Evolutionary conservation across 2,113 vertebrate species (phyloP), one percentile per base, ranked within the genome.

Genomic region (Planiliza haematocheilus): DNA sequence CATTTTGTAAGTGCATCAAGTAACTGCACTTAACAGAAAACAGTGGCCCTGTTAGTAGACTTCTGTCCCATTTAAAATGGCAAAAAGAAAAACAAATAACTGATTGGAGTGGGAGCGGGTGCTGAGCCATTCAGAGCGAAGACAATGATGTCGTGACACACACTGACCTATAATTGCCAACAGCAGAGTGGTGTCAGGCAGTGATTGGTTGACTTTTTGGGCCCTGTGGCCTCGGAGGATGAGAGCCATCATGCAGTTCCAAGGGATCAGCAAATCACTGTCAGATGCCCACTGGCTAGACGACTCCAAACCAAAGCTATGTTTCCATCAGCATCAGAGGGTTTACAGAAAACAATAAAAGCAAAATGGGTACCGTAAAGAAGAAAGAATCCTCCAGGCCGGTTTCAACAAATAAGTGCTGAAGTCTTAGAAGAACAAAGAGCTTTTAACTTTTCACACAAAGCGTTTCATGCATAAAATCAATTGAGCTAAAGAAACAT

Each of bases 131-230:
- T 90, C 64, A 74, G 72, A 83, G 61, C n/a, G 49, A 42, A 83
- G 80, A 90, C 85, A 89, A 88, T 77, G 86, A 86, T 78, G 66
- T 21, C 30, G 70, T 87, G 89, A 88, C 84, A 90, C 65, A 34
- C 49, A 2, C 70, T 93, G 91, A 92, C 93, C 91, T 89, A 86
- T 93, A 90, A 93, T 90, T 91, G 85, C 66, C 82, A 72, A 67
- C 86, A 86, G 84, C 77, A 70, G 79, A 86, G 79, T 55, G 39
- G 63, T 46, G 82, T 73, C 68, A 79, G 60, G n/a, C 55, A 77
- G 75, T 86, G 80, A 91, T 90, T 89, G 88, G 78, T 69, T 57
- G 61, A 36, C 53, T 83, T 52, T 61, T 0, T 24, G 58, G 51
- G 68, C 56, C 66, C 79, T 42, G 66, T 76, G 84, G 87, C 81